A percentile compares a stretch with the other conserved stretches of the same genome.
Conservation (phyloP, 1,140 invertebrate species). For the Megalopta genalis region DNA sequence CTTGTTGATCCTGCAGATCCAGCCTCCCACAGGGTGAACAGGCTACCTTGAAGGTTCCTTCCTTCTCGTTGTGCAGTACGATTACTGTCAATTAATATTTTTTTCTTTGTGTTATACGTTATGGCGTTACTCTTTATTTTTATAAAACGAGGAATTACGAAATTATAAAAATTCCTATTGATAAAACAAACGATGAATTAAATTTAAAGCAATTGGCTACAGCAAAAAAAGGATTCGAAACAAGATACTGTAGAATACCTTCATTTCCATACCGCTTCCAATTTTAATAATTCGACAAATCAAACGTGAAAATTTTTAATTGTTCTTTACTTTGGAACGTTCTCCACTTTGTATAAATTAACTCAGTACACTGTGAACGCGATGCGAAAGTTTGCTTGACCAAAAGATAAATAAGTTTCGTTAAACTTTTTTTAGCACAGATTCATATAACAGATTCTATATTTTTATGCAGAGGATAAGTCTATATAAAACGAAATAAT, state of each 20-base stretch:
- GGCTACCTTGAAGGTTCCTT: slow-evolving; percentile 7
- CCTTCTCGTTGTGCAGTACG: slow-evolving; percentile 36
- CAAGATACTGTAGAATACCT: neutral
- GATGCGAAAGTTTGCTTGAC: slow-evolving; percentile 51
- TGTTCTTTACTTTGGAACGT: neutral
- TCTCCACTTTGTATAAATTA: neutral
- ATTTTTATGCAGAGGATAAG: slow-evolving; percentile 77
- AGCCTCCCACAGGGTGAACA: slow-evolving; percentile 14
- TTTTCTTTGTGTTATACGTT: neutral
- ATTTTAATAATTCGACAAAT: neutral
- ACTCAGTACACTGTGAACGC: slow-evolving; percentile 47
- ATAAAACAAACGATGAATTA: neutral
- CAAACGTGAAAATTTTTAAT: slow-evolving; percentile 5
- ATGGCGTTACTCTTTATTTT: neutral
- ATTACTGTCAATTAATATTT: slow-evolving; percentile 24
- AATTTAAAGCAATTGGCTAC: neutral
- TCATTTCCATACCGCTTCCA: neutral
- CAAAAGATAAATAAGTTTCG: slow-evolving; percentile 63
- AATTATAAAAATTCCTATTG: neutral
- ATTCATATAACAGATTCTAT: slow-evolving; percentile 77
- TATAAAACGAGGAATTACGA: neutral
- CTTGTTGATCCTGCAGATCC: slow-evolving; percentile 21
- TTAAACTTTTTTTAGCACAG: slow-evolving; percentile 70
- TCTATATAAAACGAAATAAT: slow-evolving; percentile 66
- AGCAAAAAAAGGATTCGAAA: neutral